These are phyloP conservation scores for Drosophila hydei DNA, from an alignment of 1,140 invertebrate species.

Conservation along the genomic window DNA sequence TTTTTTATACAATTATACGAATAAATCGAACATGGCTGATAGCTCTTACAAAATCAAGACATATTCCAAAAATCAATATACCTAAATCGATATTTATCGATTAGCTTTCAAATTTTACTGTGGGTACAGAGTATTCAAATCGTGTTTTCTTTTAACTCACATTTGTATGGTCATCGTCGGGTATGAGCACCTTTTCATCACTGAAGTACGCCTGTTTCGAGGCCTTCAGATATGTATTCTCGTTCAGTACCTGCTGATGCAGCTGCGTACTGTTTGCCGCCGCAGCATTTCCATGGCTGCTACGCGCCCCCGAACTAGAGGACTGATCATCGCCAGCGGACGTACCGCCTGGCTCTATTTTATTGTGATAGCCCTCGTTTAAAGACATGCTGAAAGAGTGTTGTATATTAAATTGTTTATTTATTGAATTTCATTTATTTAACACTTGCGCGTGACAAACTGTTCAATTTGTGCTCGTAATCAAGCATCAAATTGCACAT, in stretches of 20 bases:
- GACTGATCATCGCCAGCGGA: conserved; percentile 45
- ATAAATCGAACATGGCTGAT: neutral
- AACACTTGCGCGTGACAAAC: conserved; percentile 13
- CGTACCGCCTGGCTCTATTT: conserved; percentile 57
- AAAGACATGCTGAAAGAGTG: conserved; percentile 66
- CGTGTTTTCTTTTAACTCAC: conserved; percentile 77
- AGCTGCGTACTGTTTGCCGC: conserved; percentile 36
- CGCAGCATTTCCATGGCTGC: conserved; percentile 33
- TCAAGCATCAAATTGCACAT: conserved; percentile 1
- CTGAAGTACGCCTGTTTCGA: conserved; percentile 86
- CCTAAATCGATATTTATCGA: neutral
- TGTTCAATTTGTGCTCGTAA: neutral
- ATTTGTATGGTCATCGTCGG: conserved; percentile 84
- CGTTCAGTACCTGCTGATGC: conserved; percentile 69
- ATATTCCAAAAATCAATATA: neutral
- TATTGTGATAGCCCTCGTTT: conserved; percentile 75
- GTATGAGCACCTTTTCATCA: conserved; percentile 86
- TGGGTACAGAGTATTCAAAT: neutral
- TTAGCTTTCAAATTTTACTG: neutral
- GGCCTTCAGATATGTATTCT: conserved; percentile 74
- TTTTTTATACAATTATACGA: neutral
- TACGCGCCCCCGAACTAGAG: conserved; percentile 29
- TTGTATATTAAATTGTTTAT: neutral
- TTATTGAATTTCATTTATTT: neutral
- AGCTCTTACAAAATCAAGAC: neutral